These are phyloP conservation scores for Dinoponera quadriceps DNA, from an alignment of 1,140 invertebrate genomes.

Conservation along the genomic window DNA sequence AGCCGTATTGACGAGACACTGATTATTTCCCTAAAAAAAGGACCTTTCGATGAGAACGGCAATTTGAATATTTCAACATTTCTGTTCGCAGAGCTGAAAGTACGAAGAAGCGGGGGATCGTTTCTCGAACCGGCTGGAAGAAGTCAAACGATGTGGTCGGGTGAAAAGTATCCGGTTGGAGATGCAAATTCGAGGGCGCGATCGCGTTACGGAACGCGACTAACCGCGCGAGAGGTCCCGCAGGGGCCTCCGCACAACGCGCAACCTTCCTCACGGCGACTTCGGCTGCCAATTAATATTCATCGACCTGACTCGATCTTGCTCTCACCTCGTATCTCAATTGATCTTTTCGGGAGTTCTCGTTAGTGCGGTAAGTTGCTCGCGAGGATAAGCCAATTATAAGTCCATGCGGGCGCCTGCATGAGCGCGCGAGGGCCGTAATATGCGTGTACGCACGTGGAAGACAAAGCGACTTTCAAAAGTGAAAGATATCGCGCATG, in stretches of 20 bases:
- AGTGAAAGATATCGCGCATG: too few relatives aligned
- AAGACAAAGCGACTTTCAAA: slow-evolving; percentile 4
- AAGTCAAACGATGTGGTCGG: not conserved
- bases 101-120: too few relatives aligned
- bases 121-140: too few relatives aligned
- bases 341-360: slow-evolving; percentile 7
- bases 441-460: not conserved
- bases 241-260: not conserved
- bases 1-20: too few relatives aligned
- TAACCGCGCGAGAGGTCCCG: too few relatives aligned
- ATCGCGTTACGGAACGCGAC: not conserved
- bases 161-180: slow-evolving; percentile 10
- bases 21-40: too few relatives aligned
- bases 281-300: slow-evolving; percentile 19
- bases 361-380: not conserved
- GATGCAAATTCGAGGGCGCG: slow-evolving; percentile 24
- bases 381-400: slow-evolving; percentile 5
- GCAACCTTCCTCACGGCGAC: slow-evolving; percentile 12
- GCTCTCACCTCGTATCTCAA: slow-evolving; percentile 9
- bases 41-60: too few relatives aligned
- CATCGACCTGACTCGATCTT: slow-evolving; percentile 1
- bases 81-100: too few relatives aligned
- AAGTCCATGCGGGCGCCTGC: too few relatives aligned
- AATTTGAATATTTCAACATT: too few relatives aligned
- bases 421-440: not conserved